These are phyloP conservation scores for Ciconia boyciana DNA, from an alignment of 2,113 vertebrate genomes.

Conservation along the genomic window DNA sequence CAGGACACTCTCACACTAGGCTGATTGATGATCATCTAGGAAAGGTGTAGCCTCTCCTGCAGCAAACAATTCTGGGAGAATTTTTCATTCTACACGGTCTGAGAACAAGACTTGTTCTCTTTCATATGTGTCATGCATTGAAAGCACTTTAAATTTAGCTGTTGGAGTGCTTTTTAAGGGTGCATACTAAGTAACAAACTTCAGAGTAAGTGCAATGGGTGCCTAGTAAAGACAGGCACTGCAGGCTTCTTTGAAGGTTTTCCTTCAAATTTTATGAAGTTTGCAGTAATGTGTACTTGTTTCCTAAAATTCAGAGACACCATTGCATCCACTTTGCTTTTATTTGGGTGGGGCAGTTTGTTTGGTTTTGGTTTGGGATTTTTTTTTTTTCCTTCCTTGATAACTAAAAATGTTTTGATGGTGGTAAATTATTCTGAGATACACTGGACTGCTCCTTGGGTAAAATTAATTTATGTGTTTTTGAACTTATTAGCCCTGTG, in stretches of 20 bases:
- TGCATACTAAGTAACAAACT: neutral
- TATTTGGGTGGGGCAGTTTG: neutral
- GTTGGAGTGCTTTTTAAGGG: neutral
- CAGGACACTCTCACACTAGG: neutral
- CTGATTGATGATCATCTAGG: accelerated
- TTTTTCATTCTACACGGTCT: neutral
- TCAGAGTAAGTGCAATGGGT: neutral
- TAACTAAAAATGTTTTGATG: neutral
- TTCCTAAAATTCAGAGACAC: neutral
- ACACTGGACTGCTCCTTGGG: neutral
- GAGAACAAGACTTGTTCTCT: neutral
- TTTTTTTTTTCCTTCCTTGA: neutral
- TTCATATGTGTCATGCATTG: neutral
- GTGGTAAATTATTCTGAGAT: neutral
- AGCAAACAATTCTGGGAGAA: neutral
- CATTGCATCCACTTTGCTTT: neutral
- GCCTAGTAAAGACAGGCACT: neutral
- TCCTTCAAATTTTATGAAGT: neutral
- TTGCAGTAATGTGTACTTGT: neutral
- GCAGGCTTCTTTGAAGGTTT: neutral
- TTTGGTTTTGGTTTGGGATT: neutral
- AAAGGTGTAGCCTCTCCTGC: neutral
- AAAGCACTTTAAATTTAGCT: neutral
- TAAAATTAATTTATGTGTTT: neutral
- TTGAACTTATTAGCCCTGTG: neutral